Conservation (phyloP, 2,113 vertebrate species). For the Athene cunicularia region DNA sequence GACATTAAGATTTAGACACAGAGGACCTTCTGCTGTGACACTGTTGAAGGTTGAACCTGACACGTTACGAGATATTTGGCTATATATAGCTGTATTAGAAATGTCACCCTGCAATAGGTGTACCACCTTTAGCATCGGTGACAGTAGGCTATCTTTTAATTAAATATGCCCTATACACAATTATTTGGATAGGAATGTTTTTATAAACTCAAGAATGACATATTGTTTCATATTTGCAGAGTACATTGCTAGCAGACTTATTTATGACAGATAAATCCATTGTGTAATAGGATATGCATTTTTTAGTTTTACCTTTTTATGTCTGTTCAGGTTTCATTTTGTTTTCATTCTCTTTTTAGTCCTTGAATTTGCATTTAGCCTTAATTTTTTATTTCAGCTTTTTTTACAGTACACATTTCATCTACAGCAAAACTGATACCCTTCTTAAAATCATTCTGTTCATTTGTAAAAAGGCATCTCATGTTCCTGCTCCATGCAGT, state of each 20-base stretch:
- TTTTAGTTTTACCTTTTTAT: background rate
- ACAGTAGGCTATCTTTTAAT: background rate
- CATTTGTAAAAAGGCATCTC: background rate
- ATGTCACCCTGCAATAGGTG: background rate
- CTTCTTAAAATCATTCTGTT: background rate
- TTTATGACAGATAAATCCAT: background rate
- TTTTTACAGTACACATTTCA: background rate
- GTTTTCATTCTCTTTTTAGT: background rate
- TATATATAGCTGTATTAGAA: background rate
- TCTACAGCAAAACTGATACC: background rate
- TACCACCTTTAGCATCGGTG: background rate
- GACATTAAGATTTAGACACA: conserved; percentile 10
- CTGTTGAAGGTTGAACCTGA: conserved; percentile 8
- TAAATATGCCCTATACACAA: background rate
- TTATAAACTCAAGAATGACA: background rate
- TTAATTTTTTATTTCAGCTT: background rate
- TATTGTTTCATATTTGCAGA: background rate
- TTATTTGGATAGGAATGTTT: background rate
- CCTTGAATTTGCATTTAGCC: background rate
- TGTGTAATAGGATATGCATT: background rate
- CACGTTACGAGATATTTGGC: background rate
- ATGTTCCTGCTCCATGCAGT: background rate
- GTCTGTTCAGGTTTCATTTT: background rate
- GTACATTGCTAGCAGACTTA: background rate
- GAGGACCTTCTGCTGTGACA: background rate